phyloP scores from a whole-genome alignment of 2,888 invertebrate species.

The Acleris holmiana region DNA sequence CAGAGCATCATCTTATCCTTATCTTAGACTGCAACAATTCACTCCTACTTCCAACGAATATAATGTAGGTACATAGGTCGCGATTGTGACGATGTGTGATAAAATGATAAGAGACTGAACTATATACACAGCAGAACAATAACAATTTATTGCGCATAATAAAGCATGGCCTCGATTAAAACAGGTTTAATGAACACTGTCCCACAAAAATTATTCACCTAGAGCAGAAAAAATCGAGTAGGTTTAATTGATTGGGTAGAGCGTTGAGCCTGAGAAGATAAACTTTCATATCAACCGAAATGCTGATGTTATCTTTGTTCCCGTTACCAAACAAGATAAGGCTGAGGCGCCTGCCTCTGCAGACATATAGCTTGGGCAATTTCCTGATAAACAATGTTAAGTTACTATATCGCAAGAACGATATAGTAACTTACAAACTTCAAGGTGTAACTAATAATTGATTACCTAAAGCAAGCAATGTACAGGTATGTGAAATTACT shows the following conservation, averaged over 20 bases:
- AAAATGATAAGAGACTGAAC: conserved; percentile 15
- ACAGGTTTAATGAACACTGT: conserved; percentile 15
- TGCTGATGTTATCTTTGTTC: conserved; percentile 69
- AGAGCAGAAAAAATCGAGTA: conserved; percentile 41
- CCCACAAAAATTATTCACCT: conserved; percentile 5
- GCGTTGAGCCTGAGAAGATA: conserved; percentile 54
- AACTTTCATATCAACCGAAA: conserved; percentile 63
- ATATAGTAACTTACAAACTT: neutral
- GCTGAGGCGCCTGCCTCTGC: conserved; percentile 62
- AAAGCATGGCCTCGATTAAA: conserved; percentile 27
- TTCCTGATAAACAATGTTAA: conserved; percentile 62
- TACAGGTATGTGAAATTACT: too few species aligned
- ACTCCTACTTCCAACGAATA: conserved; percentile 7
- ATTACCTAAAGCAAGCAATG: too few species aligned
- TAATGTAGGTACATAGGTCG: conserved; percentile 19
- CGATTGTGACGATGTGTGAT: conserved; percentile 24
- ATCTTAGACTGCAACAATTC: conserved; percentile 16
- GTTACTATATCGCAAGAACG: neutral
- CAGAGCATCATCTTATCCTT: conserved; percentile 2
- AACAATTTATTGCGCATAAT: conserved; percentile 29
- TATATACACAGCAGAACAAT: conserved; percentile 27
- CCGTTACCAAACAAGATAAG: conserved; percentile 74
- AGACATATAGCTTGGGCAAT: conserved; percentile 62
- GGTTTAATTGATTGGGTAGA: conserved; percentile 36
- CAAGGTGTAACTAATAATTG: neutral